A percentile compares a stretch with the other conserved stretches of the same genome.
These are phyloP conservation scores for Hoplias malabaricus DNA, from an alignment of 2,113 vertebrate genomes.

Conservation along the genomic window DNA sequence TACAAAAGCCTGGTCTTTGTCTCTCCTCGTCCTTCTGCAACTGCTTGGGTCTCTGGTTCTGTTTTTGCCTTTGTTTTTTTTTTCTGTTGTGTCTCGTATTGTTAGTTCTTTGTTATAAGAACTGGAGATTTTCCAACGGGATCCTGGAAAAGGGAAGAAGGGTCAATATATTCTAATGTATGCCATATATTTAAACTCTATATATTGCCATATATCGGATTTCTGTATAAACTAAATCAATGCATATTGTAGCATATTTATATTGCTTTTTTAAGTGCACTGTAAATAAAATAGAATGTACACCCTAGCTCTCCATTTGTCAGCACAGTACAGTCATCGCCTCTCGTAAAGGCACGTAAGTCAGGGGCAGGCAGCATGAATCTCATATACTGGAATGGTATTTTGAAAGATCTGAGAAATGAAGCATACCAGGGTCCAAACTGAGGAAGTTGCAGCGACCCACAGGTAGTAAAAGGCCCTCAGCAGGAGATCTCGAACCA, in stretches of 20 bases:
- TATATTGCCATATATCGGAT: no score
- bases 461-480: conserved; percentile 83
- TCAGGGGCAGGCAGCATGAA: conserved; percentile 2
- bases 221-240: no score
- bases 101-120: conserved; percentile 68
- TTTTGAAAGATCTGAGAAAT: conserved; percentile 24
- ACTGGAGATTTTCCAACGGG: conserved; percentile 86
- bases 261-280: conserved; percentile 4
- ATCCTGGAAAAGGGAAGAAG: conserved; percentile 79
- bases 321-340: background rate
- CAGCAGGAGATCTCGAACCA: conserved; percentile 99
- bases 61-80: no score
- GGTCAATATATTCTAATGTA: no score
- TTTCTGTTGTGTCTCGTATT: conserved; percentile 65
- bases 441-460: conserved; percentile 81
- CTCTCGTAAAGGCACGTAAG: background rate
- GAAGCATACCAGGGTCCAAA: conserved; percentile 85
- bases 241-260: background rate
- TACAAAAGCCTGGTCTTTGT: conserved; percentile 79
- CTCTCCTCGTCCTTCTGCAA: conserved; percentile 15
- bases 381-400: background rate
- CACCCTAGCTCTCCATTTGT: conserved; percentile 4
- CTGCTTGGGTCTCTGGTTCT: conserved; percentile 39
- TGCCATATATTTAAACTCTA: background rate
- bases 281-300: background rate